Percentiles rank a stretch among this genome's conserved stretches.
Evolutionary conservation across 2,888 invertebrate genomes (phyloP).

Genomic region (Epinotia ramella): DNA sequence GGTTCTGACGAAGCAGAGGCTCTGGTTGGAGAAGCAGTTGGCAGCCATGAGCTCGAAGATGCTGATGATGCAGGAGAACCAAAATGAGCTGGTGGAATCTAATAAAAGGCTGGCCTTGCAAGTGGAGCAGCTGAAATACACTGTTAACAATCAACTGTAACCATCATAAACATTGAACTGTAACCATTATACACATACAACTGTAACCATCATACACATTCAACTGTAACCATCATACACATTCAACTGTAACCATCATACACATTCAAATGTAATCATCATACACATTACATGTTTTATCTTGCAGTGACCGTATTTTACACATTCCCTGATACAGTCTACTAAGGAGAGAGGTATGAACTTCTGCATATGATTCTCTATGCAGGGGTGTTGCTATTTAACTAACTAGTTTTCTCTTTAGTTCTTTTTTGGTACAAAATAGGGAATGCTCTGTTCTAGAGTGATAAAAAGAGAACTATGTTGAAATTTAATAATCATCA

Average conservation of each 20-base stretch:
- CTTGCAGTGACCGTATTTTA: background rate
- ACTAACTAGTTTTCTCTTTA: background rate
- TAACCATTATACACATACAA: too few relatives aligned
- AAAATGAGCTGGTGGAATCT: constrained; percentile 76
- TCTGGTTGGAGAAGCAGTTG: constrained; percentile 78
- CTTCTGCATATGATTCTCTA: too few relatives aligned
- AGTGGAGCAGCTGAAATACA: constrained; percentile 75
- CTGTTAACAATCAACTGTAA: constrained; percentile 21
- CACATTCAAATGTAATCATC: too few relatives aligned
- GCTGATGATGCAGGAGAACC: constrained; percentile 67
- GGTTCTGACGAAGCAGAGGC: constrained; percentile 78
- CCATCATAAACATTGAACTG: background rate
- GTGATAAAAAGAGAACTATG: background rate
- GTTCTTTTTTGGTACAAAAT: background rate
- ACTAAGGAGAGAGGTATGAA: background rate
- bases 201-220: too few relatives aligned
- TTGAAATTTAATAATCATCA: background rate
- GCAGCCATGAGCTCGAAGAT: constrained; percentile 68
- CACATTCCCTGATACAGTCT: background rate
- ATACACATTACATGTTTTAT: background rate
- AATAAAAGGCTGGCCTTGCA: constrained; percentile 80
- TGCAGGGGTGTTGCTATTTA: too few relatives aligned
- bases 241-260: too few relatives aligned
- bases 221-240: too few relatives aligned
- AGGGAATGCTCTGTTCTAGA: background rate